Evolutionary conservation across 2,888 invertebrate genomes (phyloP), one percentile per base, ranked within the genome.

Genomic region (Acanthococcus lagerstroemiae): DNA sequence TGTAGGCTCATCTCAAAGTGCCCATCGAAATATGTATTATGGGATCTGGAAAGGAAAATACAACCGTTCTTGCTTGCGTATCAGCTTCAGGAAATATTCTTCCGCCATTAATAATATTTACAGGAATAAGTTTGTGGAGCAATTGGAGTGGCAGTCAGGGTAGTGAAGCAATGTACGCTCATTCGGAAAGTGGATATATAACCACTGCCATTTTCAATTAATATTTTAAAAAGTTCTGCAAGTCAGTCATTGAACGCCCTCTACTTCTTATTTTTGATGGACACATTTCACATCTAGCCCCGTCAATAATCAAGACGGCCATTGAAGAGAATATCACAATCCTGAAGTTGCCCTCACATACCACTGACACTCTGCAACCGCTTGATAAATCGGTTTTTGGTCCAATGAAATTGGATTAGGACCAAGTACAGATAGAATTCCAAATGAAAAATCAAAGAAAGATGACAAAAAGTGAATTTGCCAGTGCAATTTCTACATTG

Each of bases 391-490:
- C 17, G 9, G 15, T 19, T 7, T 4, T 48, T 19, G 19, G 19
- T 15, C 48, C 48, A 19, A 15, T 48, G n/a, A 48, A 48, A 48
- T 9, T n/a, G 9, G 17, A 48, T n/a, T 48, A 19, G 48, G 21
- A 48, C 17, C 7, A 19, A 15, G 17, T 48, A n/a, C n/a, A n/a
- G 19, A 9, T 48, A 17, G 48, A 48, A 7, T 48, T n/a, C 9
- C n/a, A n/a, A 9, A 15, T 48, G 9, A 15, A 48, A 48, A 48
- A 48, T 48, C n/a, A 48, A 19, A n/a, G 48, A n/a, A 48, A 48
- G 19, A 48, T 48, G 48, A 48, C 48, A 9, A 48, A 48, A 19
- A 48, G 48, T 48, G 48, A 48, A 48, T 48, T 48, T 48, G 48
- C 21, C 9, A 19, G 17, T 9, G n/a, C 9, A 9, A 19, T n/a